These are phyloP conservation scores for Encarsia formosa DNA, from an alignment of 2,888 invertebrate genomes.

Conservation along the genomic window DNA sequence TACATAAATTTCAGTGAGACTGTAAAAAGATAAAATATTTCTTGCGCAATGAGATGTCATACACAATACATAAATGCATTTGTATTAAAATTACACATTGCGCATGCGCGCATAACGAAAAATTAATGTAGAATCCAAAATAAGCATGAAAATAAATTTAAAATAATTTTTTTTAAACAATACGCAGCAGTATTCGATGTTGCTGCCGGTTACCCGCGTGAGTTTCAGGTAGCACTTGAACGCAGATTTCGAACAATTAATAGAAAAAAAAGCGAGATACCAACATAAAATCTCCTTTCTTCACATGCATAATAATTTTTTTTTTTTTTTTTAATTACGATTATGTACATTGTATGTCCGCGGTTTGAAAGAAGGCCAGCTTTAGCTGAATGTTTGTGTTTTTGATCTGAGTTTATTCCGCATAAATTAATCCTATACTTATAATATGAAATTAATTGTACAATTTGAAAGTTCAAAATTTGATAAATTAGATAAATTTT, in stretches of 20 bases:
- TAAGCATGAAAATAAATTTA: not conserved
- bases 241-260: conserved; percentile 11
- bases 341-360: conserved; percentile 15
- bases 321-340: conserved; percentile 1
- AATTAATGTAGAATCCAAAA: not conserved
- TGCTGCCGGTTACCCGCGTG: conserved; percentile 18
- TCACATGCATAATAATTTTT: conserved; percentile 22
- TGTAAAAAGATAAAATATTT: too few species aligned
- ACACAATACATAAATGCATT: too few species aligned
- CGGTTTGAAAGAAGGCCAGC: conserved; percentile 14
- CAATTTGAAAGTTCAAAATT: not conserved
- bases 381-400: conserved; percentile 23
- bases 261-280: conserved; percentile 12
- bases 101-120: too few species aligned
- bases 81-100: too few species aligned
- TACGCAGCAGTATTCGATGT: not conserved
- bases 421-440: conserved; percentile 10
- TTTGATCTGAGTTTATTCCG: conserved; percentile 24
- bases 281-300: conserved; percentile 15
- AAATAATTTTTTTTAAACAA: not conserved
- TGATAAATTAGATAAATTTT: conserved; percentile 1
- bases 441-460: conserved; percentile 1
- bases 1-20: too few species aligned
- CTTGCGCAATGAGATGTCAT: too few species aligned
- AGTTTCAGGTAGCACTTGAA: conserved; percentile 12